Conservation (phyloP, 2,797 vertebrate genomes). For the Petrocephalus schoutedeni region DNA sequence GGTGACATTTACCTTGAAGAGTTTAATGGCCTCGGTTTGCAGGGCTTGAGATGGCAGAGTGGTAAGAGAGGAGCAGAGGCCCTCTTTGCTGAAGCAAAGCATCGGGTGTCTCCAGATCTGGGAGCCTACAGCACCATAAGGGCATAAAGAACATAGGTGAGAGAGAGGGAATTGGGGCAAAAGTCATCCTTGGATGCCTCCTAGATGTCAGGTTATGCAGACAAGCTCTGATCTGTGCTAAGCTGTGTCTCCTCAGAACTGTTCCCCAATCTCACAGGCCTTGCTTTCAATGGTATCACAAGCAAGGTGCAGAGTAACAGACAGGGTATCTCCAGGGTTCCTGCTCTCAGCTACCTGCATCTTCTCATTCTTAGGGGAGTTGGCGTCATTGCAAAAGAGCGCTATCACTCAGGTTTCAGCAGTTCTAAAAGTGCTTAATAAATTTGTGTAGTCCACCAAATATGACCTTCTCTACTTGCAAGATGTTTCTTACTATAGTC, state of each 20-base stretch:
- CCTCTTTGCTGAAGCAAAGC: conserved; percentile 92
- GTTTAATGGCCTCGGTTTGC: conserved; percentile 92
- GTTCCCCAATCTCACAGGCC: neutral
- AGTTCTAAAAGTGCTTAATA: neutral
- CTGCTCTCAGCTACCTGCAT: neutral
- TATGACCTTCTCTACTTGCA: neutral
- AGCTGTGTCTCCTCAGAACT: neutral
- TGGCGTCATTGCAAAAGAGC: neutral
- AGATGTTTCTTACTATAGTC: neutral
- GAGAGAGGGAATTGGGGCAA: neutral
- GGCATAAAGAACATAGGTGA: neutral
- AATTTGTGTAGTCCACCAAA: neutral
- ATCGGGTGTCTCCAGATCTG: conserved; percentile 85
- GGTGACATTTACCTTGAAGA: conserved; percentile 80
- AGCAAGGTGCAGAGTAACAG: neutral
- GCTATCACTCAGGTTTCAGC: neutral
- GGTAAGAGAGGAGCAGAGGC: conserved; percentile 80
- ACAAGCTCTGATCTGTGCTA: neutral
- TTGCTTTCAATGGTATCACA: neutral
- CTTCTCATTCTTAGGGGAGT: neutral
- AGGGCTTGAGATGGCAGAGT: conserved; percentile 91
- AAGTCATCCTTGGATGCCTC: neutral
- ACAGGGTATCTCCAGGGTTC: neutral
- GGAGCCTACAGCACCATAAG: conserved; percentile 61
- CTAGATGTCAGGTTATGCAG: neutral